Evolutionary conservation across 2,888 invertebrate species (phyloP).

Genomic region (Pammene fasciana): DNA sequence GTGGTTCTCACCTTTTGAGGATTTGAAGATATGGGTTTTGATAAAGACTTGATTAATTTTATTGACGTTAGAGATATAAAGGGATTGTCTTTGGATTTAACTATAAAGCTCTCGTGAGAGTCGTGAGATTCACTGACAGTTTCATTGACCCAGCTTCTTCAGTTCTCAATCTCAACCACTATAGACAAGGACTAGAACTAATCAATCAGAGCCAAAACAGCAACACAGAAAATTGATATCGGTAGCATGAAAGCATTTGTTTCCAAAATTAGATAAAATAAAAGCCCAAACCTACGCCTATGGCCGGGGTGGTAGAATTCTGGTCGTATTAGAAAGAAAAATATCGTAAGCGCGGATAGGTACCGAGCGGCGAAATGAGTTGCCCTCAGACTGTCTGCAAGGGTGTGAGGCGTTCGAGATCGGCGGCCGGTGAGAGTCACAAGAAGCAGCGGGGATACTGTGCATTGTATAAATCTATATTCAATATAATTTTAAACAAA

Average conservation of each 20-base stretch:
- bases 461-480: background rate
- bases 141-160: too few relatives aligned
- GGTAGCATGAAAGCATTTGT: slow-evolving; percentile 11
- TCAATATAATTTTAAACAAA: too few relatives aligned
- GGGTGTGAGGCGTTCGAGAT: slow-evolving; percentile 79
- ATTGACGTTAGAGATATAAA: slow-evolving; percentile 5
- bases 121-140: too few relatives aligned
- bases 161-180: too few relatives aligned
- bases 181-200: background rate
- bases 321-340: slow-evolving; percentile 75
- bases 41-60: slow-evolving; percentile 32
- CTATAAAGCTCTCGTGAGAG: too few relatives aligned
- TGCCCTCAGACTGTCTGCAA: slow-evolving; percentile 77
- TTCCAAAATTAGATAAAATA: slow-evolving; percentile 29
- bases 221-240: background rate
- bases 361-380: slow-evolving; percentile 78
- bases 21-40: slow-evolving; percentile 2
- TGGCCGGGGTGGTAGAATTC: slow-evolving; percentile 26
- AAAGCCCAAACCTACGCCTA: slow-evolving; percentile 13
- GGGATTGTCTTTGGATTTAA: background rate
- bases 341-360: slow-evolving; percentile 79
- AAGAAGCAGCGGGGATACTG: slow-evolving; percentile 39
- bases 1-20: slow-evolving; percentile 15
- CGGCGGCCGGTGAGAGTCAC: slow-evolving; percentile 51
- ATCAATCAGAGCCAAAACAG: slow-evolving; percentile 3